Evolutionary conservation across 2,113 vertebrate genomes (phyloP).

Genomic region (Sinocyclocheilus anophthalmus): DNA sequence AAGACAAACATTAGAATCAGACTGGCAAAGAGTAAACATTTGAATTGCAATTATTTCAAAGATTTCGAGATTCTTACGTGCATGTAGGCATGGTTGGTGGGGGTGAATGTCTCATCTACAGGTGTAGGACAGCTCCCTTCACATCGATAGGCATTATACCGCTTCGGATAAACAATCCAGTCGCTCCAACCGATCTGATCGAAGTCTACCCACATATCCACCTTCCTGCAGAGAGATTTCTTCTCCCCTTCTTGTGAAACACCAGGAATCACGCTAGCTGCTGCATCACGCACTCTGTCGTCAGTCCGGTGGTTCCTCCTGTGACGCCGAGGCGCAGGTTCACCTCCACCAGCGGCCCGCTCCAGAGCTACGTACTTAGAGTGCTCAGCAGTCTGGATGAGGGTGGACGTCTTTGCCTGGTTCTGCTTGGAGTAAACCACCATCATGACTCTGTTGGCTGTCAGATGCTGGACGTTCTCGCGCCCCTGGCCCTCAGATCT

Average conservation of each 20-base stretch:
- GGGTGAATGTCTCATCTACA: conserved; percentile 80
- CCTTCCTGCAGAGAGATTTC: conserved; percentile 73
- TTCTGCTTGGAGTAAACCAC: conserved; percentile 82
- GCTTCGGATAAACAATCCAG: conserved; percentile 86
- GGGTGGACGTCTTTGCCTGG: conserved; percentile 64
- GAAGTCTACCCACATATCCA: conserved; percentile 89
- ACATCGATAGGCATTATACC: conserved; percentile 85
- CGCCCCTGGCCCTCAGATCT: background rate
- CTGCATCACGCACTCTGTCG: conserved; percentile 59
- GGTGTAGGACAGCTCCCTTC: conserved; percentile 82
- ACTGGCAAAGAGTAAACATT: background rate
- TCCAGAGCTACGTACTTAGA: conserved; percentile 80
- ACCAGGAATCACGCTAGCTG: background rate
- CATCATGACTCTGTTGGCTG: conserved; percentile 75
- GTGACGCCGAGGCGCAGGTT: conserved; percentile 48
- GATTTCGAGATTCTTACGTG: conserved; percentile 76
- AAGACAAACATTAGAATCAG: conserved; percentile 45
- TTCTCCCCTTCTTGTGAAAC: conserved; percentile 41
- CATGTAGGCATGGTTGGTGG: conserved; percentile 88
- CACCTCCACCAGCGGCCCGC: conserved; percentile 1
- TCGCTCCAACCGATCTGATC: conserved; percentile 82
- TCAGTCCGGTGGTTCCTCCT: conserved; percentile 64
- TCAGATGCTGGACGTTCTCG: conserved; percentile 54
- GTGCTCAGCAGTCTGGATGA: conserved; percentile 80
- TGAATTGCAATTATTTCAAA: background rate